Percentiles rank a stretch among this genome's conserved stretches.
Evolutionary conservation across 2,888 invertebrate genomes (phyloP).

Genomic region (Oscheius myriophilus): DNA sequence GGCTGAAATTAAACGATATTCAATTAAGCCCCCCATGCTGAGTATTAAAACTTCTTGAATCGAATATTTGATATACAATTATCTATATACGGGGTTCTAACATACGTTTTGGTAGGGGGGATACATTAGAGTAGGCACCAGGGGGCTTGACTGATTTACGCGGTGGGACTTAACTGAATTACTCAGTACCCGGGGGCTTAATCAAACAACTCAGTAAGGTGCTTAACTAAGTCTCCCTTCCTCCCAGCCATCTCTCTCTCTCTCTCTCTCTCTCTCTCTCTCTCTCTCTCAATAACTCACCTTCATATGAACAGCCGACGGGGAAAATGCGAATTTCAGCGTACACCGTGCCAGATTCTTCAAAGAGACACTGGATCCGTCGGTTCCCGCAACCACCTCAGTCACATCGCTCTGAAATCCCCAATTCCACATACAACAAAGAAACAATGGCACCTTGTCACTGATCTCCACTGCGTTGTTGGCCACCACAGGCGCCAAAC

Average conservation of each 20-base stretch:
- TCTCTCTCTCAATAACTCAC: constrained; percentile 25
- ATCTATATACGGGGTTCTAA: too few relatives aligned
- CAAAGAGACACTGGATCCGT: constrained; percentile 41
- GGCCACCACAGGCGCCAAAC: constrained; percentile 5
- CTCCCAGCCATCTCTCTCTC: constrained; percentile 27
- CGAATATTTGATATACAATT: too few relatives aligned
- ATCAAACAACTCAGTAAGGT: too few relatives aligned
- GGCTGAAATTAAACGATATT: too few relatives aligned
- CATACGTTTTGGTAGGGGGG: too few relatives aligned
- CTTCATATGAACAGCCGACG: constrained; percentile 50
- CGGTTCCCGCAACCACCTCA: constrained; percentile 26
- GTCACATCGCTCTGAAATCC: background rate
- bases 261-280: constrained; percentile 24
- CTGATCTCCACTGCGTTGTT: constrained; percentile 16
- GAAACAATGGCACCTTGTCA: constrained; percentile 16
- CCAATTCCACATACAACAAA: background rate
- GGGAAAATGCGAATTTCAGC: constrained; percentile 44
- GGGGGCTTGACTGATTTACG: too few relatives aligned
- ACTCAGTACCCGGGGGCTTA: too few relatives aligned
- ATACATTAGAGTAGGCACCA: too few relatives aligned
- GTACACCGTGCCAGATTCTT: constrained; percentile 42
- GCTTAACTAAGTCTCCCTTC: background rate
- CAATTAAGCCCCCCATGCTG: too few relatives aligned
- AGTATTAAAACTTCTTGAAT: too few relatives aligned
- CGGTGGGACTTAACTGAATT: too few relatives aligned